Evolutionary conservation across 37 sponge, comb jelly and placozoan genomes (phyloP).

Genomic region (Beroe forskalii): DNA sequence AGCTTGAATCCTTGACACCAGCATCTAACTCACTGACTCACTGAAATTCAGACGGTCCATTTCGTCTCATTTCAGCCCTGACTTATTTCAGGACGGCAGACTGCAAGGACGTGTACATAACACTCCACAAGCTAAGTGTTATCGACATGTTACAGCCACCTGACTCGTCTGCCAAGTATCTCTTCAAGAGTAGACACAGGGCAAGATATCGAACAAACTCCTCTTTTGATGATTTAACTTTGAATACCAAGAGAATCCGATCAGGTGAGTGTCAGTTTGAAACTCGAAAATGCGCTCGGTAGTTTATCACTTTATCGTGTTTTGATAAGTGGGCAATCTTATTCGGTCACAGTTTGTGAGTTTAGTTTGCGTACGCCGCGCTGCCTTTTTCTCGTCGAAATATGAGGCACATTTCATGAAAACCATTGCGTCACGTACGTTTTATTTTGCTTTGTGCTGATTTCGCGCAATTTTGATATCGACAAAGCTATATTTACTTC

Average conservation of each 20-base stretch:
- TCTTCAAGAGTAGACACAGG: slow-evolving; percentile 48
- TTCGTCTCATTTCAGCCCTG: no score
- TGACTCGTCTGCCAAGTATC: slow-evolving; percentile 68
- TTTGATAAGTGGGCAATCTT: no score
- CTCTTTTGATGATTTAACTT: background rate
- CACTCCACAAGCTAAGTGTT: slow-evolving; percentile 77
- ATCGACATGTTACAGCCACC: slow-evolving; percentile 79
- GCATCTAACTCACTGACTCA: no score
- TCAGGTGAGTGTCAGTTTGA: background rate
- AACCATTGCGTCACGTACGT: background rate
- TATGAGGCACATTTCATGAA: background rate
- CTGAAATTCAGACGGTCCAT: no score
- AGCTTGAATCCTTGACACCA: no score
- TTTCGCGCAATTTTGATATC: no score
- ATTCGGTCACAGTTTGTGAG: background rate
- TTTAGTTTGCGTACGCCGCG: background rate
- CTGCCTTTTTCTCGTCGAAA: background rate
- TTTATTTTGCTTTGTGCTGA: no score
- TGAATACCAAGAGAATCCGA: background rate
- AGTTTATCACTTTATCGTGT: no score
- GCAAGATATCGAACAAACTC: background rate
- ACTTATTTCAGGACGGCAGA: slow-evolving; percentile 9
- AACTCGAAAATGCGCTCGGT: background rate
- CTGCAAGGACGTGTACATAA: slow-evolving; percentile 67
- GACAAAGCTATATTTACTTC: no score